phyloP scores from a whole-genome alignment of 2,888 invertebrate genomes.

The Harpalus rubripes region DNA sequence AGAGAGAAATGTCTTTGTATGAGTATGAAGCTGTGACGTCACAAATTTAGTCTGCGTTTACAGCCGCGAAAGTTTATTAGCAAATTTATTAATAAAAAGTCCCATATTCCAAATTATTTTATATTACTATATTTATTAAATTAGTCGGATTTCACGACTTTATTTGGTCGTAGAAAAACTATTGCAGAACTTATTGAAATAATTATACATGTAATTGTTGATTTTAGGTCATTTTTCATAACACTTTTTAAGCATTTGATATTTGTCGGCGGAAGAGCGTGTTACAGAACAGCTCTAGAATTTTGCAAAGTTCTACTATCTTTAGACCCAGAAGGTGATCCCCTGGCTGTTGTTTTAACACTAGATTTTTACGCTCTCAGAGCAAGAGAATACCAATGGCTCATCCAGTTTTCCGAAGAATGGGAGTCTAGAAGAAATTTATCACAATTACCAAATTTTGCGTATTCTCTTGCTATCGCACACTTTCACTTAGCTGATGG shows the following conservation, averaged over 20 bases:
- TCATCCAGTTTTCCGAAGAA: conserved; percentile 80
- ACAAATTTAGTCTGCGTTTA: too few species aligned
- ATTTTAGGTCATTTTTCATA: conserved; percentile 85
- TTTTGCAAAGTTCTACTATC: conserved; percentile 90
- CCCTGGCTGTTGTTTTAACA: conserved; percentile 86
- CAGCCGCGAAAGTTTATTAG: too few species aligned
- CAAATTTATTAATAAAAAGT: too few species aligned
- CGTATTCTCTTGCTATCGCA: conserved; percentile 89
- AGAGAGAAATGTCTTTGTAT: too few species aligned
- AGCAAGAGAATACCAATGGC: conserved; percentile 86
- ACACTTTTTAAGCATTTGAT: conserved; percentile 89
- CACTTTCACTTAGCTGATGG: conserved; percentile 80
- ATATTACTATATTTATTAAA: too few species aligned
- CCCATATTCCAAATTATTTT: too few species aligned
- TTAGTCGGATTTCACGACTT: too few species aligned
- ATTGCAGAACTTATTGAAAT: too few species aligned
- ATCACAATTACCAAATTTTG: conserved; percentile 92
- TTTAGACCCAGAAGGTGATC: conserved; percentile 87
- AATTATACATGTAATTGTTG: neutral
- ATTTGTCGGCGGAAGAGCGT: conserved; percentile 88
- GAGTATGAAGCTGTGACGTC: too few species aligned
- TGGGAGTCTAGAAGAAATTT: conserved; percentile 84
- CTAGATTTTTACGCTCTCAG: conserved; percentile 91
- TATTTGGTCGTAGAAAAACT: too few species aligned
- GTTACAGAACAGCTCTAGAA: conserved; percentile 92